Evolutionary conservation across 2,113 vertebrate genomes (phyloP), one percentile per base, ranked within the genome.

Genomic region (Struthio camelus): DNA sequence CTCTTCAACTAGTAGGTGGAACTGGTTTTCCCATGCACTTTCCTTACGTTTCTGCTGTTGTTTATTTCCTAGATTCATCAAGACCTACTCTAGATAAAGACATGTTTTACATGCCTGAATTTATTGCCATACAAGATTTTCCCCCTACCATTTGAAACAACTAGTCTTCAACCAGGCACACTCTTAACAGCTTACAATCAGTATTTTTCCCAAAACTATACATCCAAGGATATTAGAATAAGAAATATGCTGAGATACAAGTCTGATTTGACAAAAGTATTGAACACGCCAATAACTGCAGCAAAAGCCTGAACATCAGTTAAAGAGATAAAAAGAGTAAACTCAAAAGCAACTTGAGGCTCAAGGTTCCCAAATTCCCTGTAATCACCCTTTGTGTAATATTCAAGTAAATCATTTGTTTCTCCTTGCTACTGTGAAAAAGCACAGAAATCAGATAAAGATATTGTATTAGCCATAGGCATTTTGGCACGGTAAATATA

Each of bases 281-380:
- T 36, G 71, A 93, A 48, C 66, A 59, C 27, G 62, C 40, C 59
- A 90, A 20, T 42, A 87, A 85, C 51, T 75, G 22, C 50, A 67
- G 34, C 61, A n/a, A 89, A 89, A 85, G 38, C 25, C 27, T 67
- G 38, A 78, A 40, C 28, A 46, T 42, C 40, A 66, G 53, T 82
- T 90, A 67, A 36, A 89, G 92, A 85, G 46, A 82, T 50, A 59
- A 87, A 94, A 93, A 56, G 42, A 71, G 59, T 36, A 85, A 93
- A 46, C 62, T 91, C 53, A 82, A 82, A 92, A 89, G 59, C 46
- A 78, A 87, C 67, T 94, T 76, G 32, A 90, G 75, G 46, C 51
- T 66, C 4, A 2, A 77, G 53, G 59, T 51, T 71, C 44, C n/a
- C 23, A 51, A 48, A 53, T 69, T 89, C 13, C 64, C 25, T 54